A percentile compares a stretch with the other conserved stretches of the same genome.
phyloP scores from a whole-genome alignment of 1,140 invertebrate genomes.

The Antheraea pernyi region DNA sequence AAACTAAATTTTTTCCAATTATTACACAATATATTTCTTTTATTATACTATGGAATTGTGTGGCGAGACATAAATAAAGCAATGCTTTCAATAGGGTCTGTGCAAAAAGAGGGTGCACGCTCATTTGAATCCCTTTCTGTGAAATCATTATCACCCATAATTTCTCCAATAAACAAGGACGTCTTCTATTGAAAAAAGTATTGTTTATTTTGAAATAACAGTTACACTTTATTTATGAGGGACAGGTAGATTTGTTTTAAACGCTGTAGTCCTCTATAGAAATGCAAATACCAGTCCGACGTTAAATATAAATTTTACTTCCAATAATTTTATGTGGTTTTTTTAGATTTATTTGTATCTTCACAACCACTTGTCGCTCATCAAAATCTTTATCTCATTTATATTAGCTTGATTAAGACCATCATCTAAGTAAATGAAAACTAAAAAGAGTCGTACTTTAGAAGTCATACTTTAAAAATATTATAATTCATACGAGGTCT shows the following conservation, averaged over 20 bases:
- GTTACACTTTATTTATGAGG: constrained; percentile 12
- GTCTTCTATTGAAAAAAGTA: background rate
- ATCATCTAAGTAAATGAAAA: no score
- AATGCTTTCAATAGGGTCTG: background rate
- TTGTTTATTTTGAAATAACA: constrained; percentile 3
- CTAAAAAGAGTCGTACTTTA: no score
- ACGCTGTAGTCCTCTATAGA: background rate
- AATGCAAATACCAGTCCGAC: no score
- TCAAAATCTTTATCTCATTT: no score
- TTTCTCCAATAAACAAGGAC: constrained; percentile 27
- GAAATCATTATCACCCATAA: constrained; percentile 26
- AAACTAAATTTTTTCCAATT: background rate
- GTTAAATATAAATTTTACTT: no score
- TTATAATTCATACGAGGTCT: no score
- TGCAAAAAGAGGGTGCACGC: background rate
- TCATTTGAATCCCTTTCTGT: constrained; percentile 2
- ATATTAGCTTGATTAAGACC: no score
- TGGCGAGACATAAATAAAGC: constrained; percentile 8
- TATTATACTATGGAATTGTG: constrained; percentile 6
- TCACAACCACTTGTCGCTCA: no score
- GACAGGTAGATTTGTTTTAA: background rate
- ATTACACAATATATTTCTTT: background rate
- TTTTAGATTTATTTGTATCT: no score
- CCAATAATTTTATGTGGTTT: no score
- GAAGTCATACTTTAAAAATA: no score